Conservation (phyloP, 2,113 vertebrate genomes). For the Crotalus tigris region DNA sequence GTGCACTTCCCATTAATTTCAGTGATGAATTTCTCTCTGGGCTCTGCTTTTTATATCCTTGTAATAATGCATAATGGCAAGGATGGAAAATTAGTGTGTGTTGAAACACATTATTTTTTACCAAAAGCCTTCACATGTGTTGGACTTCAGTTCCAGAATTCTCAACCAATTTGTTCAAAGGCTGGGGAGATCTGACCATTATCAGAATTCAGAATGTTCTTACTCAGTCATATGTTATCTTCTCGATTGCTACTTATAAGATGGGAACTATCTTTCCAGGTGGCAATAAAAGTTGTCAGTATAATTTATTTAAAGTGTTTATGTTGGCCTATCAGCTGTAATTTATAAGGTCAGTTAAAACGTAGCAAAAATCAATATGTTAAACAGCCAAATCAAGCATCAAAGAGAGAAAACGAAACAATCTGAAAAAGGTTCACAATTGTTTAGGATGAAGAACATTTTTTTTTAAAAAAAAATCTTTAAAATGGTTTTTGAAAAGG, state of each 20-base stretch:
- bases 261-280: not conserved
- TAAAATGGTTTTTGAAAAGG: not conserved
- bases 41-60: not conserved
- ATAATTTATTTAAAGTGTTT: not conserved
- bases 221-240: not conserved
- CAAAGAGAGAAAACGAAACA: not conserved
- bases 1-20: not conserved
- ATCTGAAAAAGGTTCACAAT: not conserved
- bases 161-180: not conserved
- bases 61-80: no score
- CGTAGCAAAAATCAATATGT: not conserved
- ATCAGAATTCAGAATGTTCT: not conserved
- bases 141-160: not conserved
- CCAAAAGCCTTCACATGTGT: not conserved
- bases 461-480: not conserved
- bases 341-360: not conserved
- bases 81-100: not conserved
- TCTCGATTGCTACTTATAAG: not conserved
- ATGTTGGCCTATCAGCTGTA: not conserved
- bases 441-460: not conserved
- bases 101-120: not conserved
- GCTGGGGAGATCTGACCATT: not conserved
- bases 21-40: not conserved
- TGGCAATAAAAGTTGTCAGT: not conserved
- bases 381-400: not conserved